Evolutionary conservation across 1,140 invertebrate species (phyloP), one percentile per base, ranked within the genome.

Genomic region (Scaptomyza pallida): DNA sequence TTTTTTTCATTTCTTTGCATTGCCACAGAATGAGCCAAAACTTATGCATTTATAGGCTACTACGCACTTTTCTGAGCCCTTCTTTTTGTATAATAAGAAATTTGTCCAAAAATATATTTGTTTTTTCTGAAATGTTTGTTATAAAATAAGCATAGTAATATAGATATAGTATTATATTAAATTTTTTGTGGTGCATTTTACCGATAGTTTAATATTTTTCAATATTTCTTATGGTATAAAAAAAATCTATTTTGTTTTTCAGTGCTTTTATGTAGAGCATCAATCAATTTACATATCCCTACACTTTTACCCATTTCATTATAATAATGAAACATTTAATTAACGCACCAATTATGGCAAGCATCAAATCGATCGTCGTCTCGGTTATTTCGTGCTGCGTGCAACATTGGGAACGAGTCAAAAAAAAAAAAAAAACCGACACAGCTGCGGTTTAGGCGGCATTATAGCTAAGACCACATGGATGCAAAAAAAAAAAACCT

Each of bases 331-430:
- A 76, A 51, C 64, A 68, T 80, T 85, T 85, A 76, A 85, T 85
- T 85, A 76, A 72, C 55, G 60, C 74, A 59, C 79, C 74, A 78
- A 75, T 82, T 82, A 82, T 71, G 70, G 74, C 64, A 59, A 82
- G 56, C 55, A 61, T 40, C 43, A 63, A 60, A 63, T 26, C 51
- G 55, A 79, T 65, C 60, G 60, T 45, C 54, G 63, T 12, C 59
- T 55, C 50, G 9, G 37, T 44, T 45, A 9, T n/a, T 54, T 59
- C 9, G 48, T 52, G 56, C 59, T 77, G 70, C 67, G 63, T 83
- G 80, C 75, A 72, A 43, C 56, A 54, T 69, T 65, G 40, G 43
- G 19, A 57, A 35, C 16, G 21, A 44, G 8, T 1, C 26, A 30
- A 4, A 13, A 37, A 26, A 60, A 35, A 23, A 48, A 16, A 77